Evolutionary conservation across 2,888 invertebrate species (phyloP).

Genomic region (Scotopteryx bipunctaria): DNA sequence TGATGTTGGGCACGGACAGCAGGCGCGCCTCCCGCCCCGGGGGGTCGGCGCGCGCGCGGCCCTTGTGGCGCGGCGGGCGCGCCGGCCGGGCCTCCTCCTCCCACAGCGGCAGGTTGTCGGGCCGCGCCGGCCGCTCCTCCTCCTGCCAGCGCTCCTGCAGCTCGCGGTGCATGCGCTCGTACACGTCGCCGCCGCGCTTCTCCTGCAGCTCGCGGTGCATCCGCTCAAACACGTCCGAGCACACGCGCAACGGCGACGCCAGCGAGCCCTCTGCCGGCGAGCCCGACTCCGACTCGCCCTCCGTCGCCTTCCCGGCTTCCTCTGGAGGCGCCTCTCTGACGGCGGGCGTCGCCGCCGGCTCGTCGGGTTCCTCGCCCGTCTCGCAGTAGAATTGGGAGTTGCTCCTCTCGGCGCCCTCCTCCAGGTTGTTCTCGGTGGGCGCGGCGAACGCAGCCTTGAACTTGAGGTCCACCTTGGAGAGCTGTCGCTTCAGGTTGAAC

Average conservation of each 20-base stretch:
- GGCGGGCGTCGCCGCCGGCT: slow-evolving; percentile 34
- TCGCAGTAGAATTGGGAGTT: slow-evolving; percentile 72
- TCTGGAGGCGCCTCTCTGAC: slow-evolving; percentile 38
- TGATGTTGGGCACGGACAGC: slow-evolving; percentile 91
- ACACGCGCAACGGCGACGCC: slow-evolving; percentile 63
- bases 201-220: slow-evolving; percentile 72
- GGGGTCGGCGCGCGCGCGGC: slow-evolving; percentile 38
- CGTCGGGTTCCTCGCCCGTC: slow-evolving; percentile 46
- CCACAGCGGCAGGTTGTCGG: slow-evolving; percentile 85
- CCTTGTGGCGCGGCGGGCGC: slow-evolving; percentile 70
- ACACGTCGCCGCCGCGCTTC: slow-evolving; percentile 59
- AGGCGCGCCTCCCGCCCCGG: slow-evolving; percentile 80
- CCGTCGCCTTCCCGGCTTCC: slow-evolving; percentile 43
- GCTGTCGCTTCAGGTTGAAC: slow-evolving; percentile 91
- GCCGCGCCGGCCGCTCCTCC: slow-evolving; percentile 73
- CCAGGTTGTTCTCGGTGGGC: slow-evolving; percentile 68
- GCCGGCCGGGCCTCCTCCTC: slow-evolving; percentile 60
- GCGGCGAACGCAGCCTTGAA: slow-evolving; percentile 86
- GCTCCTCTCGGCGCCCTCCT: slow-evolving; percentile 57
- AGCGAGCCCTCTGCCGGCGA: slow-evolving; percentile 6
- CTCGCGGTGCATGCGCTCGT: slow-evolving; percentile 73
- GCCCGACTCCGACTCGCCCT: not conserved
- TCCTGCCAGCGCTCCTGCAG: slow-evolving; percentile 73
- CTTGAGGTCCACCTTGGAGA: slow-evolving; percentile 90
- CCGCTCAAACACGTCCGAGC: slow-evolving; percentile 70